A percentile compares a stretch with the other conserved stretches of the same genome.
Conservation (phyloP, 35 echinoderm and acorn worm species). For the Apostichopus californicus region DNA sequence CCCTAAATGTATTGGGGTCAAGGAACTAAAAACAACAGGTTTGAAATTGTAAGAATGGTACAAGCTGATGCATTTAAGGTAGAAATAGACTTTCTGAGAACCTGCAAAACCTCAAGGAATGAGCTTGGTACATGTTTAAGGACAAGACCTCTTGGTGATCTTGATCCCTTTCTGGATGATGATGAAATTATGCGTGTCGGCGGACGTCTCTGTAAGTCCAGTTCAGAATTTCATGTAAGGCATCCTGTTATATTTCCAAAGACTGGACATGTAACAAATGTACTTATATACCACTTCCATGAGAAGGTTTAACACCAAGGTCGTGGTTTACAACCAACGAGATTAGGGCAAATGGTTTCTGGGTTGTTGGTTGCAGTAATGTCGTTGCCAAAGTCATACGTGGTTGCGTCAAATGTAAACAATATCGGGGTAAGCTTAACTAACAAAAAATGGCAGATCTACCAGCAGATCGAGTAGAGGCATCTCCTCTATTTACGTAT, state of each 20-base stretch:
- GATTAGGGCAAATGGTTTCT: slow-evolving; percentile 58
- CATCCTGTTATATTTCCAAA: slow-evolving; percentile 67
- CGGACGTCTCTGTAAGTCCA: slow-evolving; percentile 49
- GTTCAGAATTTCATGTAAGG: slow-evolving; percentile 32
- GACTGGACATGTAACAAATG: slow-evolving; percentile 41
- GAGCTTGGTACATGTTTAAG: no score
- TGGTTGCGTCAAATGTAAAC: slow-evolving; percentile 53
- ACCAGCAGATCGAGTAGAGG: slow-evolving; percentile 1
- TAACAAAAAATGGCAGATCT: slow-evolving; percentile 25
- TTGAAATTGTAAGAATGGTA: slow-evolving; percentile 6
- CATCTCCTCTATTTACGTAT: slow-evolving; percentile 28
- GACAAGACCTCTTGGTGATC: no score
- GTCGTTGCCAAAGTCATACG: slow-evolving; percentile 45
- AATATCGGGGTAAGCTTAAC: background rate
- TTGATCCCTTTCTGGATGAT: slow-evolving; percentile 61
- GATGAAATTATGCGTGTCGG: slow-evolving; percentile 69
- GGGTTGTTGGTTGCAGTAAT: slow-evolving; percentile 64
- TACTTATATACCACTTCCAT: slow-evolving; percentile 10
- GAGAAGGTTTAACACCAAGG: slow-evolving; percentile 55
- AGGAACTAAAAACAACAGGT: background rate
- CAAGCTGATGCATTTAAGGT: slow-evolving; percentile 30
- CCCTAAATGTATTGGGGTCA: background rate
- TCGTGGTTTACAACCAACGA: slow-evolving; percentile 56
- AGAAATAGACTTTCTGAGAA: slow-evolving; percentile 16
- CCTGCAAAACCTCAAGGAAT: background rate